Evolutionary conservation across 2,888 invertebrate species (phyloP), one percentile per base, ranked within the genome.

Genomic region (Dastarcus helophoroides): DNA sequence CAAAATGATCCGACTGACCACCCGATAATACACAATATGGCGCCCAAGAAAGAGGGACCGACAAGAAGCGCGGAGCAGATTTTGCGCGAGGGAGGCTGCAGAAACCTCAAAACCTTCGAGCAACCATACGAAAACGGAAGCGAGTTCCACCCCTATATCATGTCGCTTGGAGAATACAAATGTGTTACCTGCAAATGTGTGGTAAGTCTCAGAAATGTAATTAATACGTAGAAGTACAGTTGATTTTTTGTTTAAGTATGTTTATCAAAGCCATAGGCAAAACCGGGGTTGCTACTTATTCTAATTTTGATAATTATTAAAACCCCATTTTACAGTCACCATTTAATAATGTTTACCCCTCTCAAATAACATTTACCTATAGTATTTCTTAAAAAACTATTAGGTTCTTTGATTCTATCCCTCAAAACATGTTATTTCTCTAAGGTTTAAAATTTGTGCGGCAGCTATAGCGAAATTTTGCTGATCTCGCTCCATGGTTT

Each of bases 111-210:
- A 33, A 53, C 58, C 39, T 46, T 52, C 0, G 62, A 63, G 7
- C 74, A 74, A 24, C 74, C 79, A 0, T 65, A 74, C 38, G 69
- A 69, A 29, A 76, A 77, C 40, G 67, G 65, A 22, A 63, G 79
- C 47, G 84, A 83, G 55, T 93, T 88, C 72, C 88, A 90, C 64
- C 91, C 91, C 1, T 73, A 79, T 11, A 73, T 93, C 43, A 80
- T 80, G 49, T 84, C 89, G 9, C 81, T 88, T 49, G 90, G 90
- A 19, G 82, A 83, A 51, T 80, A 85, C 77, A 86, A 84, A 59
- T 93, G 91, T 60, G 81, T 91, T 55, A 81, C 80, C 46, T 93
- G 93, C 58, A 74, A 79, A 47, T 93, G 93, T 73, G 82, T 84
- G 75, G 90, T 90, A 63, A 68, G 67, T 50, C 29, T 14, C 19